phyloP scores from a whole-genome alignment of 2,797 vertebrate genomes.

The Pangasius larnaudii region DNA sequence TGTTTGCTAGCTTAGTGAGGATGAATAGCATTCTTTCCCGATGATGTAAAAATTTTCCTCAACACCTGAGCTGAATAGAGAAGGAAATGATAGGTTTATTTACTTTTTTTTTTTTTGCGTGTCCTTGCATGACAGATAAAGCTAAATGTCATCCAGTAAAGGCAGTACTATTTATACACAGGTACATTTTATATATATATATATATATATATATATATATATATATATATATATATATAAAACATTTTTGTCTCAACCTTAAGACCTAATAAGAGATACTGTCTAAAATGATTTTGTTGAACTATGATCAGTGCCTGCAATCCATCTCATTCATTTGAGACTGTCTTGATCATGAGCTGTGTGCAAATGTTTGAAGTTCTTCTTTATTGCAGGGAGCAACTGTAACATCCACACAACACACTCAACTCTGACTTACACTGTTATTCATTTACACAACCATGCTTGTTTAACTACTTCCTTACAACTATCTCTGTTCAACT shows the following conservation, averaged over 20 bases:
- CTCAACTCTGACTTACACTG: background rate
- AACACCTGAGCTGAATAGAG: background rate
- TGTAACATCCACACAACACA: background rate
- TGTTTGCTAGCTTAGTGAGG: background rate
- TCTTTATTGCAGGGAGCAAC: background rate
- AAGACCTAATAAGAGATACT: background rate
- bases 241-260: background rate
- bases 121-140: background rate
- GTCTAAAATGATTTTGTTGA: background rate
- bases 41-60: conserved; percentile 1
- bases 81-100: background rate
- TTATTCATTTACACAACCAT: conserved; percentile 9
- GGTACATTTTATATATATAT: background rate
- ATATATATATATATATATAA: no score
- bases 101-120: background rate
- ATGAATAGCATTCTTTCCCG: conserved; percentile 24
- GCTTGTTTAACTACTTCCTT: background rate
- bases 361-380: background rate
- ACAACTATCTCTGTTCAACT: background rate
- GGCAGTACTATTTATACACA: background rate
- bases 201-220: no score
- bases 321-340: background rate
- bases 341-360: background rate
- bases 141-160: background rate
- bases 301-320: background rate